Percentiles rank a stretch among this genome's conserved stretches.
Conservation (phyloP, 2,113 vertebrate genomes). For the Chionodraco myersi region DNA sequence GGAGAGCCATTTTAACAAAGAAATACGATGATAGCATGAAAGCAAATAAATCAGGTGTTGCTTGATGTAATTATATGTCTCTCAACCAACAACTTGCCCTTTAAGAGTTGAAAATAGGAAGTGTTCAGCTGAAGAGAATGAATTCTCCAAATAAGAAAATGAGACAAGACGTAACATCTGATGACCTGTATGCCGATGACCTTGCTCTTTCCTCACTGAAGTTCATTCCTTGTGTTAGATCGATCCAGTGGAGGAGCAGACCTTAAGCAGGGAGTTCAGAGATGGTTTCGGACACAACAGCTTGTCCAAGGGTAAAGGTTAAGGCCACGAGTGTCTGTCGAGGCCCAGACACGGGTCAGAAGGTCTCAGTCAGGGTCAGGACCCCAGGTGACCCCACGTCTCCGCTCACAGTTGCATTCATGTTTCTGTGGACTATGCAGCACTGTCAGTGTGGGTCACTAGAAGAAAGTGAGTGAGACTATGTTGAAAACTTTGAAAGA, state of each 20-base stretch:
- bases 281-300: constrained; percentile 74
- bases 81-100: background rate
- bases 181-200: constrained; percentile 34
- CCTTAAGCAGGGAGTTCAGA: constrained; percentile 47
- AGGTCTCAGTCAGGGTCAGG: constrained; percentile 81
- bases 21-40: constrained; percentile 36
- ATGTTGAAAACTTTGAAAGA: background rate
- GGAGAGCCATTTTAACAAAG: constrained; percentile 55
- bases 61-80: constrained; percentile 5
- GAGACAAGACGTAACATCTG: background rate
- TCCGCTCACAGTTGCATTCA: constrained; percentile 54
- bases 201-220: constrained; percentile 45
- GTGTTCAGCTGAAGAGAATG: background rate
- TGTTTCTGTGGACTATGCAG: constrained; percentile 20
- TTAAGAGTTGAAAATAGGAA: constrained; percentile 20
- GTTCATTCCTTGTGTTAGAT: constrained; percentile 51
- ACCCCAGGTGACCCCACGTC: constrained; percentile 72
- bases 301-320: constrained; percentile 85
- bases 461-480: background rate
- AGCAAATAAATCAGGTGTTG: constrained; percentile 29
- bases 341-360: constrained; percentile 75
- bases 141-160: constrained; percentile 33
- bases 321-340: constrained; percentile 72
- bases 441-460: background rate
- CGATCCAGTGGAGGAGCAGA: constrained; percentile 65